Conservation (phyloP, 2,113 vertebrate species). For the Callaeas wilsoni region DNA sequence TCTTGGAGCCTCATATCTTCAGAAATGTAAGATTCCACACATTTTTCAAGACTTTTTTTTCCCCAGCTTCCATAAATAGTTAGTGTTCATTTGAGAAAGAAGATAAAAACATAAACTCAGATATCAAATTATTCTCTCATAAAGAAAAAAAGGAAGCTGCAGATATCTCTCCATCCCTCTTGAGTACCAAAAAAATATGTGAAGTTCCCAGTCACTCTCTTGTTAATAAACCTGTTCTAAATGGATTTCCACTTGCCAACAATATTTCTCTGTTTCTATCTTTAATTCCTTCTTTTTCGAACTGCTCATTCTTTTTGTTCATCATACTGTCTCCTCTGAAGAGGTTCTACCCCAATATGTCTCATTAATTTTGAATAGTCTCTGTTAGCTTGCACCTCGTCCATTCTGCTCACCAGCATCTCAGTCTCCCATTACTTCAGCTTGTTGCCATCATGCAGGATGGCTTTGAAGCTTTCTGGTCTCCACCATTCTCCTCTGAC, state of each 20-base stretch:
- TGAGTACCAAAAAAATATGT: background rate
- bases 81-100: background rate
- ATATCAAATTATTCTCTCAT: background rate
- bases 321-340: background rate
- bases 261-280: background rate
- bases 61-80: background rate
- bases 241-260: background rate
- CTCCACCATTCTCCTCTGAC: background rate
- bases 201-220: background rate
- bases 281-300: background rate
- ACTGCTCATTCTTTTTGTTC: background rate
- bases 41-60: background rate
- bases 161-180: background rate
- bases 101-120: background rate
- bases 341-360: background rate
- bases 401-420: background rate
- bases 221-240: background rate
- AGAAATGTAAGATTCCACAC: background rate
- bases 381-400: background rate
- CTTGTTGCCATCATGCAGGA: background rate
- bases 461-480: background rate
- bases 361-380: background rate
- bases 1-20: background rate
- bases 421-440: background rate
- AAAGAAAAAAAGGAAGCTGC: background rate